Conservation (phyloP, 2,113 vertebrate species). For the Toxotes chatareus region DNA sequence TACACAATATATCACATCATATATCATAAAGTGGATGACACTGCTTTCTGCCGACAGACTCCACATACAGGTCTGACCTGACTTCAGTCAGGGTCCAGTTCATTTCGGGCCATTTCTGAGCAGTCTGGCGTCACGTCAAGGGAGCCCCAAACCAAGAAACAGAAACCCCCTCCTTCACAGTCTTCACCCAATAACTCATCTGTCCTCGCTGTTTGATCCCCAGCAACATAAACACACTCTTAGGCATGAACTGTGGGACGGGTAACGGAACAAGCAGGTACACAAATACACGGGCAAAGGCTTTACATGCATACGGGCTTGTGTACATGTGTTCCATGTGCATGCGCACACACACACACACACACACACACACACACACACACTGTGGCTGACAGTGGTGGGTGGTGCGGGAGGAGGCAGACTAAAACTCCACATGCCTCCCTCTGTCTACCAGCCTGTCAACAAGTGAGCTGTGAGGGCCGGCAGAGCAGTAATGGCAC, state of each 20-base stretch:
- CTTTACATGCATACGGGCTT: conserved; percentile 1
- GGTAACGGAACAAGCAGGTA: neutral
- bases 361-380: conserved; percentile 2
- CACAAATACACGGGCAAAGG: neutral
- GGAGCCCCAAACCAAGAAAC: neutral
- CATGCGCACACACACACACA: neutral
- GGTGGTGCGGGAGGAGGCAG: conserved; percentile 17
- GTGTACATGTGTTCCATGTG: conserved; percentile 3
- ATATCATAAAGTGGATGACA: neutral
- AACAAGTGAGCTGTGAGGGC: conserved; percentile 44
- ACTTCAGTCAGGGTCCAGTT: neutral
- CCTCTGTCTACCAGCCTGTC: conserved; percentile 52
- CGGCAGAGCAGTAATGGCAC: conserved; percentile 35
- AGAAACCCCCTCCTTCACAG: neutral
- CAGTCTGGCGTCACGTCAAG: neutral
- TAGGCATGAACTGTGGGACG: neutral
- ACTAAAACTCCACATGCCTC: conserved; percentile 32
- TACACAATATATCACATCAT: neutral
- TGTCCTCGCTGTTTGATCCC: conserved; percentile 82
- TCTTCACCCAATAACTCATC: conserved; percentile 63
- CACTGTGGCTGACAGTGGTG: conserved; percentile 4
- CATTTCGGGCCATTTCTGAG: neutral
- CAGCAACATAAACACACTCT: conserved; percentile 60
- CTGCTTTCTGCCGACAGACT: neutral
- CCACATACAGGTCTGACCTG: neutral